Evolutionary conservation across 2,797 vertebrate species (phyloP).

Genomic region (Megalops cyprinoides): DNA sequence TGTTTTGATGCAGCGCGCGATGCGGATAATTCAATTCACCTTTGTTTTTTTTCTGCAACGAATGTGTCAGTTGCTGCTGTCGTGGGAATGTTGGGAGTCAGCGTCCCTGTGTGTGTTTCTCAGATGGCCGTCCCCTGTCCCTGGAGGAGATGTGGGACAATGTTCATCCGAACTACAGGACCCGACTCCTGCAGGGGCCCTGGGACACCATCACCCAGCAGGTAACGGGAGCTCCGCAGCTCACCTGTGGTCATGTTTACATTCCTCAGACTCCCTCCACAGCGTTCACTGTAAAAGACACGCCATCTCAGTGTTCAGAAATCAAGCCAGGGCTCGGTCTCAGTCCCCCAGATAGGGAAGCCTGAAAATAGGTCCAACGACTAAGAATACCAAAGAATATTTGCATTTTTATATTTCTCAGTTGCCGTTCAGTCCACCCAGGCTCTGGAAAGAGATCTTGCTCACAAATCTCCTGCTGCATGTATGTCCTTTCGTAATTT

Average conservation of each 20-base stretch:
- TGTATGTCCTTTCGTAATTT: too few relatives aligned
- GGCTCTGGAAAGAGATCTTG: too few relatives aligned
- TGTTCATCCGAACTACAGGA: conserved; percentile 80
- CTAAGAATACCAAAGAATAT: too few relatives aligned
- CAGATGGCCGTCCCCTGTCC: conserved; percentile 85
- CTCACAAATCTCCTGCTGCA: too few relatives aligned
- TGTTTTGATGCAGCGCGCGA: neutral
- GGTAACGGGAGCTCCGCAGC: conserved; percentile 53
- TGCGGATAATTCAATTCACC: neutral
- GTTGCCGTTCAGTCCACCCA: too few relatives aligned
- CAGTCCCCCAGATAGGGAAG: too few relatives aligned
- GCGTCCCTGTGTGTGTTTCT: neutral
- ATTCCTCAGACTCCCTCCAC: too few relatives aligned
- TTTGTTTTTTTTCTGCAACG: neutral
- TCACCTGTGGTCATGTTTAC: neutral
- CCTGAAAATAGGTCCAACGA: too few relatives aligned
- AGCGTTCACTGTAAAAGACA: too few relatives aligned
- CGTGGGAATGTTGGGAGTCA: neutral
- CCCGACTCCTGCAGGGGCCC: conserved; percentile 75
- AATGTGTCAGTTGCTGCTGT: neutral
- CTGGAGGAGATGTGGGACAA: conserved; percentile 86
- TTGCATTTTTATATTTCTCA: too few relatives aligned
- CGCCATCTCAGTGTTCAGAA: too few relatives aligned
- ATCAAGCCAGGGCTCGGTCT: too few relatives aligned
- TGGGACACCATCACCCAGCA: conserved; percentile 89